Conservation (phyloP, 2,888 invertebrate species). For the Amiota minor region DNA sequence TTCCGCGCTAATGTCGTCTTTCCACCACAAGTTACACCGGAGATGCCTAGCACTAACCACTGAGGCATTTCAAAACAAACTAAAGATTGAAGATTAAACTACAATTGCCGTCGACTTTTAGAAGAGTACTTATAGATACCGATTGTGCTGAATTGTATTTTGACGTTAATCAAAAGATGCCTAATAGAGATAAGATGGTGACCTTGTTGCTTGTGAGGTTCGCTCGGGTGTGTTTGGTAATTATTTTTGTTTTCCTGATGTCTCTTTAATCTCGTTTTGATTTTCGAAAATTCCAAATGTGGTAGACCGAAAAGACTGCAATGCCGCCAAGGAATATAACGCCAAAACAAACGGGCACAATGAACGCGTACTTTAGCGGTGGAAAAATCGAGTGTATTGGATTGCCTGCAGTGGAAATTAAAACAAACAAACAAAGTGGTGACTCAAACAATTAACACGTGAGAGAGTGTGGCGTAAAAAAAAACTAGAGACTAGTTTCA, state of each 20-base stretch:
- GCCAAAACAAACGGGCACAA: constrained; percentile 78
- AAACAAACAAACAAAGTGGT: constrained; percentile 22
- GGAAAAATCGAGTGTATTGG: constrained; percentile 75
- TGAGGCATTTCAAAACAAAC: constrained; percentile 72
- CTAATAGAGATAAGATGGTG: constrained; percentile 24
- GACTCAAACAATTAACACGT: too few relatives aligned
- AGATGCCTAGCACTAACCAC: constrained; percentile 81
- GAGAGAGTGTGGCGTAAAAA: too few relatives aligned
- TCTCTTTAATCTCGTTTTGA: constrained; percentile 6
- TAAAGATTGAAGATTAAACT: constrained; percentile 36
- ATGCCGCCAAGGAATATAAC: constrained; percentile 80
- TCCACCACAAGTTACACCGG: constrained; percentile 88
- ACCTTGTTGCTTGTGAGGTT: constrained; percentile 34
- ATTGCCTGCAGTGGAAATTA: constrained; percentile 73
- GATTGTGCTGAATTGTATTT: constrained; percentile 6
- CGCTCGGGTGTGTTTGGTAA: background rate
- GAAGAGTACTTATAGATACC: constrained; percentile 23
- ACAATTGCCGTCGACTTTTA: constrained; percentile 44
- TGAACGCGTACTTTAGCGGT: constrained; percentile 77
- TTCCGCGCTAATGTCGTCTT: constrained; percentile 83
- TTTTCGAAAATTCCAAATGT: constrained; percentile 71
- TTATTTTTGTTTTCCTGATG: background rate
- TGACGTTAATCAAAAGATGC: constrained; percentile 23
- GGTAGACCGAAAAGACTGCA: constrained; percentile 78
- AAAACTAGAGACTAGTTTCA: background rate